Percentiles rank a stretch among this genome's conserved stretches.
These are phyloP conservation scores for Pseudochromis fuscus DNA, from an alignment of 2,797 vertebrate species.

Conservation along the genomic window DNA sequence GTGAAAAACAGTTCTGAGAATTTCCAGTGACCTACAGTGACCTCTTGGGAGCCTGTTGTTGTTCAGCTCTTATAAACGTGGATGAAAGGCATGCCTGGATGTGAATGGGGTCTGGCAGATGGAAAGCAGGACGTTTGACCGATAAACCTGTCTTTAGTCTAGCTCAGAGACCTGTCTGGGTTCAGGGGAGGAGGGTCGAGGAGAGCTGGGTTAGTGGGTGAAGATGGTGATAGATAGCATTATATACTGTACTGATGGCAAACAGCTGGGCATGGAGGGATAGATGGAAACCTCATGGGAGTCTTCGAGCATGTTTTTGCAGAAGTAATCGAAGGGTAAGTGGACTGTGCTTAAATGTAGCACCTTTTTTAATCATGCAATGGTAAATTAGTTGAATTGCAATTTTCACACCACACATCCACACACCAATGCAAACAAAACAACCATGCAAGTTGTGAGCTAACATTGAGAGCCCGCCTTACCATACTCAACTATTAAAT, in stretches of 20 bases:
- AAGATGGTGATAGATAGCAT: slow-evolving; percentile 45
- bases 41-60: slow-evolving; percentile 34
- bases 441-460: too few species aligned
- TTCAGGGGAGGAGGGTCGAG: slow-evolving; percentile 9
- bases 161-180: slow-evolving; percentile 30
- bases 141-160: slow-evolving; percentile 55
- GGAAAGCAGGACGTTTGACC: slow-evolving; percentile 50
- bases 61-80: slow-evolving; percentile 44
- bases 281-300: too few species aligned
- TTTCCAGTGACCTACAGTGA: slow-evolving; percentile 41
- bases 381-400: too few species aligned
- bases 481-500: too few species aligned
- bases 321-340: too few species aligned
- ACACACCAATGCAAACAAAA: too few species aligned
- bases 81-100: slow-evolving; percentile 52
- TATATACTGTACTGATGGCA: slow-evolving; percentile 15
- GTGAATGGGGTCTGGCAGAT: slow-evolving; percentile 46
- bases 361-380: too few species aligned
- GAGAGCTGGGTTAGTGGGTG: slow-evolving; percentile 29
- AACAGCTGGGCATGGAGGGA: slow-evolving; percentile 30
- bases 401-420: too few species aligned
- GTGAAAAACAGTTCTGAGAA: slow-evolving; percentile 71
- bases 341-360: too few species aligned
- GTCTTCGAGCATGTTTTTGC: too few species aligned
- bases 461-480: too few species aligned